Base-by-base conservation (phyloP, 2,113 vertebrate genomes). In the Trogon melanurus region DNA sequence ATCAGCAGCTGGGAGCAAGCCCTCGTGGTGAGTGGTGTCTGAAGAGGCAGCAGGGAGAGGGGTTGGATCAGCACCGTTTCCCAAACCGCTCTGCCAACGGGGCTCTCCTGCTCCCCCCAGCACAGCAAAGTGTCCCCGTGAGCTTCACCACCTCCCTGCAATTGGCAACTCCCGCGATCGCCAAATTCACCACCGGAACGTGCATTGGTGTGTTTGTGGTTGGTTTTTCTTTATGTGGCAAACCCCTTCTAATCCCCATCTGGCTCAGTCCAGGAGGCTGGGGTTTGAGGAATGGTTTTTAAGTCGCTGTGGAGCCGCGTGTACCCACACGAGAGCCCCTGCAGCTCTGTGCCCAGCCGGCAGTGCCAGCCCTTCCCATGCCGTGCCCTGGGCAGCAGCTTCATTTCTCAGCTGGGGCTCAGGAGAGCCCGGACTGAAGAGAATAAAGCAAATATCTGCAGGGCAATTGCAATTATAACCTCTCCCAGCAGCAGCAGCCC, bases 221-320 rank as follows among this genome's bases (percentile, higher is more conserved):
- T 9, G 9, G 13, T n/a, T 21, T 32, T 23, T 30, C 26, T 26
- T 84, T 87, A 60, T 57, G 64, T 88, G 84, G 78, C 78, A 92
- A 93, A 69, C 57, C 26, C n/a, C 26, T 88, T 71, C 50, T 83
- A 91, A 91, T 81, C 58, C 48, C 83, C 53, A n/a, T 51, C 88
- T 92, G 93, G 78, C 84, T 71, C 1, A 0, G 18, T 1, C 7
- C 22, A 3, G 62, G 53, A 32, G 48, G 25, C 6, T 54, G 94
- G 82, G 79, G 29, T 79, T 67, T 64, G 66, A 89, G 93, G 74
- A 32, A 8, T 65, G 58, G 5, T 34, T 75, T 83, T 64, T 15
- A 25, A 41, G 66, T 51, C 32, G 30, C 62, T 47, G 83, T 1
- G 4, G 69, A 67, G 65, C 60, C 6, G 2, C 3, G 0, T 4